These are phyloP conservation scores for Trachelus tabidus DNA, from an alignment of 2,888 invertebrate species.

Conservation along the genomic window DNA sequence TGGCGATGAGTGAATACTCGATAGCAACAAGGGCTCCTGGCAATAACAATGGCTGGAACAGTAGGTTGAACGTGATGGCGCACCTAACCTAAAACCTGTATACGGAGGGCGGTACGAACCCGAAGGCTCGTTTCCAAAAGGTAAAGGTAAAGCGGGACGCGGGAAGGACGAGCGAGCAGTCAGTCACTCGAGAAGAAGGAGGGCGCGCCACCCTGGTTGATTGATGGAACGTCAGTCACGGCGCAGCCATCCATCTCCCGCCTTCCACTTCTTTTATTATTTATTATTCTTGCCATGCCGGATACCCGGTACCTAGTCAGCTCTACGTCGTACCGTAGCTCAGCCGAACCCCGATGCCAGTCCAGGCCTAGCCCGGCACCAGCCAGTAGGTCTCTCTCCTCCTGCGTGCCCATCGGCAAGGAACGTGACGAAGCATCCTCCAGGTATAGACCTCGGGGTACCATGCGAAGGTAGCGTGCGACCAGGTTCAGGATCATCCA, in stretches of 20 bases:
- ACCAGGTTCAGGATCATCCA: neutral
- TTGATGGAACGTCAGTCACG: slow-evolving; percentile 66
- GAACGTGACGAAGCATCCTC: slow-evolving; percentile 47
- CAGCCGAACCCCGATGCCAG: neutral
- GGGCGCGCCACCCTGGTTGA: slow-evolving; percentile 41
- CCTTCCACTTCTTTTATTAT: slow-evolving; percentile 55
- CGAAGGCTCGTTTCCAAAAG: neutral
- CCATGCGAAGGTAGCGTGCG: neutral
- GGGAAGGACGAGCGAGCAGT: slow-evolving; percentile 25
- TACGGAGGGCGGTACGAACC: neutral
- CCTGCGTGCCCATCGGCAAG: neutral
- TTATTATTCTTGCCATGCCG: slow-evolving; percentile 54
- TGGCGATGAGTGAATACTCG: neutral
- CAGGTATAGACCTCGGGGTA: slow-evolving; percentile 30
- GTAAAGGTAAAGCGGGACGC: slow-evolving; percentile 13
- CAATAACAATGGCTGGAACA: slow-evolving; percentile 10
- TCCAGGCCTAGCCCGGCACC: neutral
- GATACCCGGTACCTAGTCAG: slow-evolving; percentile 22
- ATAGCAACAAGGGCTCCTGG: slow-evolving; percentile 18
- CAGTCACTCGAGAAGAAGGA: slow-evolving; percentile 25
- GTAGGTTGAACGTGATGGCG: slow-evolving; percentile 1
- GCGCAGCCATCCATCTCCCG: slow-evolving; percentile 63
- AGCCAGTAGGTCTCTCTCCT: neutral
- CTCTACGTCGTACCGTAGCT: neutral
- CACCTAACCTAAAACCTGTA: neutral